These are phyloP conservation scores for Odontamblyopus lacepedii DNA, from an alignment of 2,797 vertebrate genomes.

Conservation along the genomic window DNA sequence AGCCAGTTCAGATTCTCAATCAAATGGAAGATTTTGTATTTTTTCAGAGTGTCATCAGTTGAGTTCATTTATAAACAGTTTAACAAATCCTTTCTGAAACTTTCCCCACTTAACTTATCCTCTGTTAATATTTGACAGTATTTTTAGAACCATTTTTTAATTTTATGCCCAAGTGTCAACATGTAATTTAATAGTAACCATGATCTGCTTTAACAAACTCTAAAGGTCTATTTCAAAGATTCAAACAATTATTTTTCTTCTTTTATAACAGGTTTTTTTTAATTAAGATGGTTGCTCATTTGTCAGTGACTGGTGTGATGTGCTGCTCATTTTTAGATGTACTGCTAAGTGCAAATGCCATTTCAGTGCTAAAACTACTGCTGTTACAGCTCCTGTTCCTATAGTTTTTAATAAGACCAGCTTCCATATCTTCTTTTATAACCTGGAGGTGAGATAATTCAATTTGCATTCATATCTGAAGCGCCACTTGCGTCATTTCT, in stretches of 20 bases:
- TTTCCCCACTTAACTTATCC: neutral
- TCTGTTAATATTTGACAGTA: neutral
- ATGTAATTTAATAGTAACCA: no score
- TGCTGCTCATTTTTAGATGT: neutral
- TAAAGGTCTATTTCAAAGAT: no score
- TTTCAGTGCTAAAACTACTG: neutral
- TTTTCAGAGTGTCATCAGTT: neutral
- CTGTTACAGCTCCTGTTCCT: neutral
- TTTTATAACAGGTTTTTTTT: no score
- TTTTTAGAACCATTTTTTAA: no score
- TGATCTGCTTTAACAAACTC: no score
- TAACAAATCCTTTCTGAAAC: neutral
- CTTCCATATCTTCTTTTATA: conserved; percentile 1
- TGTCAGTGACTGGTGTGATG: neutral
- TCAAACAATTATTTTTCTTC: no score
- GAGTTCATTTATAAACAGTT: neutral
- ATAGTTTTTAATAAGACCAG: conserved; percentile 8
- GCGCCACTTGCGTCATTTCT: neutral
- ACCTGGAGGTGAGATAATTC: neutral
- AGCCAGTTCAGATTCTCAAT: neutral
- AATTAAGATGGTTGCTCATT: no score
- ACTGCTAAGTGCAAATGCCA: conserved; percentile 1
- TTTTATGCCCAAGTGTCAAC: no score
- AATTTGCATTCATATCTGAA: conserved; percentile 1
- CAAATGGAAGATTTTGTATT: neutral